Percentiles rank a stretch among this genome's conserved stretches.
These are phyloP conservation scores for Phataginus tricuspis DNA, from an alignment of 2,797 vertebrate genomes.

Conservation along the genomic window DNA sequence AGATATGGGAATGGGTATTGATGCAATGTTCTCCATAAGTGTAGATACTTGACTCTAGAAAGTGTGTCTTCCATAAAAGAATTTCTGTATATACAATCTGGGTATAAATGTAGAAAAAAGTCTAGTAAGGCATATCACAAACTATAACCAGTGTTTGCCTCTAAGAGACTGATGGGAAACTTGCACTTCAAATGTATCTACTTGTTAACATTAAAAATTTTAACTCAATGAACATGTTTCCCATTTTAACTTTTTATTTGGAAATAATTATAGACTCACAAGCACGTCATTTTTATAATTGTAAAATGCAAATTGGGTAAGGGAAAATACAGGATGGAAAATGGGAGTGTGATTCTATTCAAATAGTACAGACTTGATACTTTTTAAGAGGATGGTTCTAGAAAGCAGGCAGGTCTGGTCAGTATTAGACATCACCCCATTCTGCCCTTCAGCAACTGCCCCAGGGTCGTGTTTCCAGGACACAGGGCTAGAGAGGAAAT, in stretches of 20 bases:
- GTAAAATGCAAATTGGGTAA: background rate
- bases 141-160: background rate
- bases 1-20: background rate
- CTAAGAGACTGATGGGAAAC: background rate
- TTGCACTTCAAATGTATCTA: background rate
- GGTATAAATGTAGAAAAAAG: background rate
- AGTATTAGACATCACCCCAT: background rate
- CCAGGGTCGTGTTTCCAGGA: no score
- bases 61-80: background rate
- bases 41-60: background rate
- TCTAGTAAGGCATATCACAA: background rate
- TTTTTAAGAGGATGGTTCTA: background rate
- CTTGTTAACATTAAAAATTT: background rate
- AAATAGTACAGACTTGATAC: background rate
- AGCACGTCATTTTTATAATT: background rate
- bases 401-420: background rate
- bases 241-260: background rate
- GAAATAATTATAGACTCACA: background rate
- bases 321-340: background rate
- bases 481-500: fast-evolving
- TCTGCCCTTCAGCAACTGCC: no score
- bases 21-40: background rate
- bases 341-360: no score
- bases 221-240: background rate
- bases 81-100: fast-evolving